Evolutionary conservation across 2,888 invertebrate species (phyloP).

Genomic region (Tenthredo amoena): DNA sequence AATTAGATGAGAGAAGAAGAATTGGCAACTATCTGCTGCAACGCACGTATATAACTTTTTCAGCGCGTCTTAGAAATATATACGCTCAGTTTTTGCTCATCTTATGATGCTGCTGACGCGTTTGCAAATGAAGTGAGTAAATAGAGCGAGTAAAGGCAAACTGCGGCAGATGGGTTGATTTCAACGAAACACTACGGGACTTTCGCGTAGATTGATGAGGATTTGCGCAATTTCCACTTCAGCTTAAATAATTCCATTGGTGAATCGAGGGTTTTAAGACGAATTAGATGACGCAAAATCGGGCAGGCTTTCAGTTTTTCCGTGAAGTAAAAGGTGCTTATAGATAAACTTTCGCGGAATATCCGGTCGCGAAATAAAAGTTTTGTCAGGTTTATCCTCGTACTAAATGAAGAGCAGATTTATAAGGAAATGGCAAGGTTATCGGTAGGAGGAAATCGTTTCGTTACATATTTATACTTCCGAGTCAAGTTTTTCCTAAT

Average conservation of each 20-base stretch:
- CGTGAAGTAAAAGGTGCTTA: not conserved
- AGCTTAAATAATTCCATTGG: not conserved
- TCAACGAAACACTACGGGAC: conserved; percentile 1
- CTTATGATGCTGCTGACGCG: not conserved
- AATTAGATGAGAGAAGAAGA: not conserved
- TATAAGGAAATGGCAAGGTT: too few species aligned
- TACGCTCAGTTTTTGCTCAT: not conserved
- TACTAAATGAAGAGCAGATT: not conserved
- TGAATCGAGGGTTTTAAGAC: not conserved
- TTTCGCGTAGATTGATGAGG: not conserved
- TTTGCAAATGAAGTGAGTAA: not conserved
- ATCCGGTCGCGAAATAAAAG: not conserved
- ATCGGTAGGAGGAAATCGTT: not conserved
- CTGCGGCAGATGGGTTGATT: not conserved
- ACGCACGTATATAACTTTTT: not conserved
- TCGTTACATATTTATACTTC: not conserved
- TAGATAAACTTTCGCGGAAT: not conserved
- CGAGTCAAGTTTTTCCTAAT: not conserved
- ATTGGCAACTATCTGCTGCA: not conserved
- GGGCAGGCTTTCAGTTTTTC: not conserved
- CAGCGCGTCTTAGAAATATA: not conserved
- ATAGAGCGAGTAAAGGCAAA: conserved; percentile 15
- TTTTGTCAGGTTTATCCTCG: not conserved
- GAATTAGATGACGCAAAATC: not conserved
- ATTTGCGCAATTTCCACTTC: not conserved